A percentile compares a stretch with the other conserved stretches of the same genome.
phyloP scores from a whole-genome alignment of 2,113 vertebrate species.

The Empidonax traillii region DNA sequence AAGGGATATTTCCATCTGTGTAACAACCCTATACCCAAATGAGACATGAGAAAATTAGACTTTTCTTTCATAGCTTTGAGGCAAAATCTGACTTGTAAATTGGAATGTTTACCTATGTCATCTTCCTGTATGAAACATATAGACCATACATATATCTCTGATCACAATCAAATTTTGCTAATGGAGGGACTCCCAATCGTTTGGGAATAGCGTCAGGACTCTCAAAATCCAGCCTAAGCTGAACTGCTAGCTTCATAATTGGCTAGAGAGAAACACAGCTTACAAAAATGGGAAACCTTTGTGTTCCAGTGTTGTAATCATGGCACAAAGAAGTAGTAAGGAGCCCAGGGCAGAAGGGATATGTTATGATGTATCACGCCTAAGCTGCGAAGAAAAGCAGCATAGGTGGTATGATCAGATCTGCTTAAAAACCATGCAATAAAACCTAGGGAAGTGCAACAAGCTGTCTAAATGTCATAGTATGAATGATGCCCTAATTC shows the following conservation, averaged over 20 bases:
- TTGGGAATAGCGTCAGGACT: background rate
- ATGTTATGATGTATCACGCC: background rate
- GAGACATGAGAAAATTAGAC: background rate
- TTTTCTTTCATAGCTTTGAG: background rate
- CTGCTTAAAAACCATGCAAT: background rate
- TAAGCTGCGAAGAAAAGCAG: conserved; percentile 17
- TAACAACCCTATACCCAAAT: background rate
- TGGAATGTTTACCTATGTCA: background rate
- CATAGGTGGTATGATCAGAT: conserved; percentile 1
- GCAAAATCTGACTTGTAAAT: background rate
- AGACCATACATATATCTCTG: too few species aligned
- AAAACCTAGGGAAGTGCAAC: background rate
- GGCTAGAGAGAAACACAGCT: background rate
- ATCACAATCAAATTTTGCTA: background rate
- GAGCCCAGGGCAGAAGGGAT: background rate
- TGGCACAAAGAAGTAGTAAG: background rate
- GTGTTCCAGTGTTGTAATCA: background rate
- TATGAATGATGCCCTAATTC: conserved; percentile 3
- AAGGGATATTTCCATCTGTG: background rate
- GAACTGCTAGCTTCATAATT: background rate
- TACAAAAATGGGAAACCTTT: background rate
- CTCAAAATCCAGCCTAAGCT: background rate
- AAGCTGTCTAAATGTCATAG: background rate
- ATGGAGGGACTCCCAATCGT: background rate
- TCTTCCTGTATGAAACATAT: background rate